These are phyloP conservation scores for Lepidocyrtinus sp. DNA, from an alignment of 2,888 invertebrate species.

Conservation along the genomic window DNA sequence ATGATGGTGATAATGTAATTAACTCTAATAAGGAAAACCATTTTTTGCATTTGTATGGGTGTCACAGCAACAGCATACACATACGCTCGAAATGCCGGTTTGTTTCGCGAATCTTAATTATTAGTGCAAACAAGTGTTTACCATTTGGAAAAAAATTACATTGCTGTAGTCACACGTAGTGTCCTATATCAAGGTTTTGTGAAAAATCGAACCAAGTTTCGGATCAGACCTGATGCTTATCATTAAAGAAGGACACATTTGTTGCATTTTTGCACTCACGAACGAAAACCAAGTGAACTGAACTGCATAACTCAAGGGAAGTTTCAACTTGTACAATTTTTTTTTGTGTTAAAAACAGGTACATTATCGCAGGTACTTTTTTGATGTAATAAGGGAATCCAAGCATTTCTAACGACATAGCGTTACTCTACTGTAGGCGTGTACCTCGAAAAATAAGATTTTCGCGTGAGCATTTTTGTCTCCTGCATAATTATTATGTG, in stretches of 20 bases:
- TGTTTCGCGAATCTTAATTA: background rate
- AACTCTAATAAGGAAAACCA: background rate
- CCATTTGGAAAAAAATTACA: background rate
- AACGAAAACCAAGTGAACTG: too few relatives aligned
- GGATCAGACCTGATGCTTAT: slow-evolving; percentile 22
- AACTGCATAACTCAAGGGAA: too few relatives aligned
- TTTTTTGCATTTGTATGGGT: too few relatives aligned
- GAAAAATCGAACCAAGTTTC: slow-evolving; percentile 23
- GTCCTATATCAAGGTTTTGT: slow-evolving; percentile 28
- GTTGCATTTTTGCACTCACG: background rate
- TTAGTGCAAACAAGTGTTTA: background rate
- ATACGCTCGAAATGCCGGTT: background rate
- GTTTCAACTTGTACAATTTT: background rate
- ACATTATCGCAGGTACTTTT: background rate
- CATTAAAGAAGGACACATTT: background rate
- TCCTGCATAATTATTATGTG: background rate
- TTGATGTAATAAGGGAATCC: background rate
- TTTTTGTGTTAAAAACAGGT: background rate
- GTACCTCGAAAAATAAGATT: background rate
- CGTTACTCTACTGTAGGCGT: background rate
- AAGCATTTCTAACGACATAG: background rate
- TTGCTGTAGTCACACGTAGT: too few relatives aligned
- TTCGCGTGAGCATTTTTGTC: slow-evolving; percentile 8
- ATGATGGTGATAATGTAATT: background rate
- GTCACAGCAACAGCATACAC: too few relatives aligned